phyloP scores from a whole-genome alignment of 2,113 vertebrate species.

The Phalacrocorax pelagicus region DNA sequence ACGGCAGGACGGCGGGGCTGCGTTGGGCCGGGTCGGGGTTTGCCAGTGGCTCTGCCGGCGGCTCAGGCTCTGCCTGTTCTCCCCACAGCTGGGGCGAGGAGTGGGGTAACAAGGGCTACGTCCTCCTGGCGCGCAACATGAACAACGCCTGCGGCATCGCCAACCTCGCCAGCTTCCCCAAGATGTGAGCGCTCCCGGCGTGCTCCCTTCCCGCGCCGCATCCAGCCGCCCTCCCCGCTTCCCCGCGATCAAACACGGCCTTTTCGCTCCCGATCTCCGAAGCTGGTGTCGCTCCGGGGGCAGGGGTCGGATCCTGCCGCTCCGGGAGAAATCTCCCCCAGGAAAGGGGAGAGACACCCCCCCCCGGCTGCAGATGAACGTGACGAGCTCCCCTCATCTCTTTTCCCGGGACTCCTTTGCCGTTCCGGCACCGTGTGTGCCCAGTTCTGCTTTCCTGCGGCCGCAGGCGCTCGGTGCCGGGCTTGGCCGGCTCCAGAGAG shows the following conservation, averaged over 20 bases:
- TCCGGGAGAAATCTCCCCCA: not conserved
- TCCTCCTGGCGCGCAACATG: conserved; percentile 90
- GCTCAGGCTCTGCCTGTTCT: not conserved
- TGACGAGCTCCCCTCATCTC: not conserved
- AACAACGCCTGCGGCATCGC: conserved; percentile 91
- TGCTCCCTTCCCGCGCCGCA: rapidly evolving
- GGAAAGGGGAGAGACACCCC: not conserved
- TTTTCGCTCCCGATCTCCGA: rapidly evolving
- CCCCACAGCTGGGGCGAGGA: conserved; percentile 86
- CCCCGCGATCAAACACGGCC: not conserved
- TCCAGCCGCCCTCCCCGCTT: not conserved
- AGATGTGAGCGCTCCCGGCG: conserved; percentile 73
- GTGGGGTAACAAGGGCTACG: conserved; percentile 91
- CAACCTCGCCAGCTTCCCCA: conserved; percentile 91
- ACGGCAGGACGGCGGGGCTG: rapidly evolving
- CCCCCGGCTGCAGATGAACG: not conserved
- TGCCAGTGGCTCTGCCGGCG: not conserved
- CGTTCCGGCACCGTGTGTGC: not conserved
- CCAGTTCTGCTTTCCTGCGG: not conserved
- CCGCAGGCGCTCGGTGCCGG: rapidly evolving
- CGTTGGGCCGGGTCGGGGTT: rapidly evolving
- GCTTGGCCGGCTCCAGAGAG: not conserved
- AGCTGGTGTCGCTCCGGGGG: rapidly evolving
- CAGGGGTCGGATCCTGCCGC: not conserved
- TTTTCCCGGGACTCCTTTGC: not conserved